Conservation (phyloP, 2,113 vertebrate genomes). For the Recurvirostra avosetta region DNA sequence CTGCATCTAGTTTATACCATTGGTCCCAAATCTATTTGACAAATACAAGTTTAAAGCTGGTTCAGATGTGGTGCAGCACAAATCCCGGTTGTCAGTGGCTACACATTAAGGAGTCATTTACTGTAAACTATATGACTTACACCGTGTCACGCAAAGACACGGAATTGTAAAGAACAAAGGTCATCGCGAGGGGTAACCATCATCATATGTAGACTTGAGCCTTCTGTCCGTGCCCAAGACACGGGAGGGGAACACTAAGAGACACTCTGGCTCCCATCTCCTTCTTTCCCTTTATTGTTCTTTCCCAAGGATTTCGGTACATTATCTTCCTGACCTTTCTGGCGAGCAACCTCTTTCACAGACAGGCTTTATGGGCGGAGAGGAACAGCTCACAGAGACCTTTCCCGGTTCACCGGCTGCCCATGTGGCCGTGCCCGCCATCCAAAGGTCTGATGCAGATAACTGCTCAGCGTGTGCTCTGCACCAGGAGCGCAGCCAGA, state of each 20-base stretch:
- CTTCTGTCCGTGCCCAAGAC: background rate
- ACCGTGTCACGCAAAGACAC: background rate
- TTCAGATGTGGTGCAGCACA: background rate
- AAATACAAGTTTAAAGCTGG: background rate
- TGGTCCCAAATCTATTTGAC: background rate
- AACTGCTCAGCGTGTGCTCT: background rate
- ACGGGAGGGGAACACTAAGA: background rate
- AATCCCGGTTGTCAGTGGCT: background rate
- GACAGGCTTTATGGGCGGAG: background rate
- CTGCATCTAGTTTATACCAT: background rate
- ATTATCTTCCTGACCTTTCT: background rate
- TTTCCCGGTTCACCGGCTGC: background rate
- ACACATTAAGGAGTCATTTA: background rate
- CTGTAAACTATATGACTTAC: background rate
- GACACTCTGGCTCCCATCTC: background rate
- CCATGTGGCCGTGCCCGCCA: fast-evolving
- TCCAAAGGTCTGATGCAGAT: background rate
- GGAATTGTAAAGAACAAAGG: background rate
- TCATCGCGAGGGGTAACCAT: background rate
- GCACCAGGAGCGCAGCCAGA: background rate
- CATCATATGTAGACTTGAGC: background rate
- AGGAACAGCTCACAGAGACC: background rate
- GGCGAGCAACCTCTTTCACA: background rate
- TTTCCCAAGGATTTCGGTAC: background rate
- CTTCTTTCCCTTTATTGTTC: background rate